phyloP scores from a whole-genome alignment of 2,797 vertebrate genomes.

The Hephaestus fuliginosus region DNA sequence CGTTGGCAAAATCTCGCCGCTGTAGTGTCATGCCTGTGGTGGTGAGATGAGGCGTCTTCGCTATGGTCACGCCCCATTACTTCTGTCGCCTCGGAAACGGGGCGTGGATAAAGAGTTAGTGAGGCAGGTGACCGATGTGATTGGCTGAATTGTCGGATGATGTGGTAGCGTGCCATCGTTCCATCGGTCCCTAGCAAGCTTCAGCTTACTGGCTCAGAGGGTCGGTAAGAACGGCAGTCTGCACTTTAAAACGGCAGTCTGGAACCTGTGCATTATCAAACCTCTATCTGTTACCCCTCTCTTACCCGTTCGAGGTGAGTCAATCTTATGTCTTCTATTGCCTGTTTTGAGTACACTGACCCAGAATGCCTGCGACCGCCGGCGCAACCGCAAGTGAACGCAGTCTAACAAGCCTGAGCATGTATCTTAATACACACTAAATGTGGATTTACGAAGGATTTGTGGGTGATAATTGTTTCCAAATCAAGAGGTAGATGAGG shows the following conservation, averaged over 20 bases:
- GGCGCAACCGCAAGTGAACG: not conserved
- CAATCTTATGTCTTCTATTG: accelerated
- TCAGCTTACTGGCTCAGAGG: constrained; percentile 18
- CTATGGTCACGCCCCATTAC: constrained; percentile 50
- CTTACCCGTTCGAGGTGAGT: constrained; percentile 4
- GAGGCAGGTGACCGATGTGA: constrained; percentile 58
- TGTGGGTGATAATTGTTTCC: too few species aligned
- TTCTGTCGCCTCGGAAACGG: constrained; percentile 63
- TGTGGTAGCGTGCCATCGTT: constrained; percentile 78
- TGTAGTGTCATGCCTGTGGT: constrained; percentile 23
- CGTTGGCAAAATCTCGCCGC: not conserved
- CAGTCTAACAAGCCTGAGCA: too few species aligned
- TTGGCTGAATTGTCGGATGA: constrained; percentile 80
- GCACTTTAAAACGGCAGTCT: not conserved
- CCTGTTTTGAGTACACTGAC: not conserved
- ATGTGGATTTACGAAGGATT: too few species aligned
- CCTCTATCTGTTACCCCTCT: not conserved
- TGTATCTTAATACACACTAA: too few species aligned
- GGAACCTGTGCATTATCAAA: not conserved
- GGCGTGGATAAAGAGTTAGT: constrained; percentile 63
- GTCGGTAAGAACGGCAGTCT: not conserved
- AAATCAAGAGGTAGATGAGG: too few species aligned
- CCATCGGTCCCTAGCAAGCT: constrained; percentile 55
- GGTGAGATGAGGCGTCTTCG: constrained; percentile 80
- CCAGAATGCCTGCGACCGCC: not conserved